Percentiles rank a stretch among this genome's conserved stretches.
These are phyloP conservation scores for Euplagia quadripunctaria DNA, from an alignment of 2,888 invertebrate genomes.

Conservation along the genomic window DNA sequence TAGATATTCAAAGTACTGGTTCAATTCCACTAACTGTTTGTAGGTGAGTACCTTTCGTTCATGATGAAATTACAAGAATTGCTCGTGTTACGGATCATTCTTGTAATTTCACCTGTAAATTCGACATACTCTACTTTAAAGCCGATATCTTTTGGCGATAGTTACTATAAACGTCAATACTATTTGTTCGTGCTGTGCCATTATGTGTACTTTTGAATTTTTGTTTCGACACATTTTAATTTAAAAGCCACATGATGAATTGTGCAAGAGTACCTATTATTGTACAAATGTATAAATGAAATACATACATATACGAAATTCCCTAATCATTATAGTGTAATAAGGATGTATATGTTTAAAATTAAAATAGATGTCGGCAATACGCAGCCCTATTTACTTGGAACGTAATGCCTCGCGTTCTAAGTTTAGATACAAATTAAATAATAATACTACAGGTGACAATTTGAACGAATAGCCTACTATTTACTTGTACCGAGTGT, in stretches of 20 bases:
- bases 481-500: not conserved
- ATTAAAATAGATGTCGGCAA: no score
- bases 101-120: conserved; percentile 34
- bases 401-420: no score
- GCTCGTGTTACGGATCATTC: not conserved
- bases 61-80: not conserved
- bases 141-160: conserved; percentile 23
- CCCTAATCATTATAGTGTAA: no score
- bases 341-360: no score
- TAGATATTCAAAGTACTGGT: not conserved
- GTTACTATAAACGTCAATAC: not conserved
- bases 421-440: no score
- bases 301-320: no score
- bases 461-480: not conserved
- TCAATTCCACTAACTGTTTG: conserved; percentile 2
- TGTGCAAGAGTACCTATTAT: no score
- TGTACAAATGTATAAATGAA: no score
- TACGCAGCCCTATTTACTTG: no score
- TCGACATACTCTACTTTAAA: conserved; percentile 29
- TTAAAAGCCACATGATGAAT: no score
- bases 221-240: not conserved
- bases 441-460: no score
- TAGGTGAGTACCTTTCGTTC: not conserved
- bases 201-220: not conserved
- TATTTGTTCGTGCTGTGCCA: not conserved